phyloP scores from a whole-genome alignment of 2,113 vertebrate species.

The Podarcis cretensis region DNA sequence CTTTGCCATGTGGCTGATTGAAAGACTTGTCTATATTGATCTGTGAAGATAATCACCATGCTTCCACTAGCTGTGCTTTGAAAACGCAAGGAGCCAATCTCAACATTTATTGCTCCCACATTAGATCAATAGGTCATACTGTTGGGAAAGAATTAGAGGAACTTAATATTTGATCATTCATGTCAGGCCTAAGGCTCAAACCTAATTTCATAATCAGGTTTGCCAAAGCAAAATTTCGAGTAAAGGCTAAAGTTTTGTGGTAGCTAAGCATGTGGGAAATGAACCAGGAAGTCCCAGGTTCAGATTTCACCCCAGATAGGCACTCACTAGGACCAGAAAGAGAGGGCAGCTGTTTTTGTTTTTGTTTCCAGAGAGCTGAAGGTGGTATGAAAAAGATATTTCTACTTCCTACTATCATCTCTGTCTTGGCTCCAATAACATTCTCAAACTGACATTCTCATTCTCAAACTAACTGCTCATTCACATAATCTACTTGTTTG shows the following conservation, averaged over 20 bases:
- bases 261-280: background rate
- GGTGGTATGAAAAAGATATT: too few relatives aligned
- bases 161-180: conserved; percentile 41
- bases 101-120: conserved; percentile 68
- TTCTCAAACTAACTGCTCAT: background rate
- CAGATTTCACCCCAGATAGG: background rate
- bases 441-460: too few relatives aligned
- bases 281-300: background rate
- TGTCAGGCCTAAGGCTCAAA: background rate
- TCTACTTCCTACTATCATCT: background rate
- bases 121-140: conserved; percentile 72
- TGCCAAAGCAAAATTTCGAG: background rate
- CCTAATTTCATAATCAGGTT: conserved; percentile 6
- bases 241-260: background rate
- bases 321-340: background rate
- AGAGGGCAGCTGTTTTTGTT: background rate
- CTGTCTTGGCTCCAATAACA: background rate
- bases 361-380: background rate
- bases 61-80: conserved; percentile 45
- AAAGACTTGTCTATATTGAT: conserved; percentile 70
- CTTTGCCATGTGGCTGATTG: conserved; percentile 59
- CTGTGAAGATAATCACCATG: conserved; percentile 63
- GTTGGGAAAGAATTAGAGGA: conserved; percentile 42
- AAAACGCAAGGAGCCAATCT: conserved; percentile 52
- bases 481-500: background rate